Conservation (phyloP, 2,113 vertebrate genomes). For the Brevimyrus niger region DNA sequence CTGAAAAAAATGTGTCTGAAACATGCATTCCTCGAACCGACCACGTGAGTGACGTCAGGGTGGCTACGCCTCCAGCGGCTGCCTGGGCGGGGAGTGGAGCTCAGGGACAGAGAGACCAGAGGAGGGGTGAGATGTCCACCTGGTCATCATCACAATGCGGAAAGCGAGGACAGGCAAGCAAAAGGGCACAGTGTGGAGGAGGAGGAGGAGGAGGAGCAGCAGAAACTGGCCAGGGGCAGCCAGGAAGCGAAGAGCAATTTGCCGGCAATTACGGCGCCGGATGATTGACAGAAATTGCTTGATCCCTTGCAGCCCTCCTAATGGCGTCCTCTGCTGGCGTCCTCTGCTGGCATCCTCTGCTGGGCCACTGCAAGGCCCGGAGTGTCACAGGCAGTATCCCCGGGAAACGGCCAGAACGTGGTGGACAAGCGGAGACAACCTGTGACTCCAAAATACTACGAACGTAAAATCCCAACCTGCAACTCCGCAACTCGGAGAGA, state of each 20-base stretch:
- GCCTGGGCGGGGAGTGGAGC: background rate
- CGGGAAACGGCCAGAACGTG: background rate
- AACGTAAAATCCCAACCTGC: background rate
- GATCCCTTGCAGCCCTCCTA: background rate
- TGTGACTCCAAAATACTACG: background rate
- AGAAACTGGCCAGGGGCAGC: background rate
- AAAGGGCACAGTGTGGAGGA: background rate
- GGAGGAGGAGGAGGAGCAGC: background rate
- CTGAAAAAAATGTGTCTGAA: background rate
- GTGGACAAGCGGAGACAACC: background rate
- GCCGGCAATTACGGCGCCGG: background rate
- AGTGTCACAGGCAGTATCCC: background rate
- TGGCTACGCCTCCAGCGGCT: background rate
- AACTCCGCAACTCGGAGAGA: background rate
- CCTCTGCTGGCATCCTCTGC: too few relatives aligned
- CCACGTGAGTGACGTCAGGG: background rate
- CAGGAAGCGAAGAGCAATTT: conserved; percentile 9
- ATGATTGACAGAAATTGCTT: background rate
- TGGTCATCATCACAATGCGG: background rate
- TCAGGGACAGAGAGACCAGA: background rate
- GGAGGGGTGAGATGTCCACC: background rate
- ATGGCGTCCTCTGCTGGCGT: background rate
- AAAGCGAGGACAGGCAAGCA: background rate
- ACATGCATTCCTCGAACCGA: background rate
- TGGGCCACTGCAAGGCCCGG: background rate